Evolutionary conservation across 2,113 vertebrate species (phyloP), one percentile per base, ranked within the genome.

Genomic region (Paramormyrops kingsleyae): DNA sequence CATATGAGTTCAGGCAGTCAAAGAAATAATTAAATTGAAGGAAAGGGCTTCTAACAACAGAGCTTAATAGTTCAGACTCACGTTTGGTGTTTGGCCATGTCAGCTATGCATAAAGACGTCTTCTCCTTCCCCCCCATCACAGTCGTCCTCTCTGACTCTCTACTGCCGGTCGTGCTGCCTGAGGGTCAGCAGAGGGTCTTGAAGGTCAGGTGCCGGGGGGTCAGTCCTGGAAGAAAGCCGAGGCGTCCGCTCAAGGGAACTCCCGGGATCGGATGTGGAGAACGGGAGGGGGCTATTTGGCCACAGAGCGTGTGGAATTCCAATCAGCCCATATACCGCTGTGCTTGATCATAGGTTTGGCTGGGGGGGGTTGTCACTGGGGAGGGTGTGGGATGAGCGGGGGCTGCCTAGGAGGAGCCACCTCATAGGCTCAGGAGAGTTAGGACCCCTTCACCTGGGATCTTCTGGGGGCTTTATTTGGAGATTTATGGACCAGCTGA

Each of bases 121-220:
- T 96, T 95, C 89, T 95, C 95, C 66, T 96, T 95, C 89, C 94
- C 93, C 89, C 94, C 93, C 95, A 94, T 96, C 90, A 93, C 92
- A 90, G 89, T 97, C 92, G 96, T 97, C 93, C 95, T 53, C 39
- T 47, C 59, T 35, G 42, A 21, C 19, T 88, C 59, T 44, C 13
- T 50, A 10, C 44, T 3, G 27, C 62, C 6, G 8, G 12, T 27
- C 8, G 47, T 17, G 49, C 84, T 31, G 84, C 84, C 49, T 53
- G 50, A 56, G 49, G 31, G n/a, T 19, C 4, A 6, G 35, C 17
- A 13, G 44, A 12, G 83, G 83, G 2, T 86, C 46, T 46, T 86
- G 44, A 47, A 24, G n/a, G 24, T n/a, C 42, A 49, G 42, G 66
- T n/a, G 13, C 27, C 1, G 6, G 35, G 35, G 4, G 5, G 15